Evolutionary conservation across 2,888 invertebrate genomes (phyloP), one percentile per base, ranked within the genome.

Genomic region (Andrena hattorfiana): DNA sequence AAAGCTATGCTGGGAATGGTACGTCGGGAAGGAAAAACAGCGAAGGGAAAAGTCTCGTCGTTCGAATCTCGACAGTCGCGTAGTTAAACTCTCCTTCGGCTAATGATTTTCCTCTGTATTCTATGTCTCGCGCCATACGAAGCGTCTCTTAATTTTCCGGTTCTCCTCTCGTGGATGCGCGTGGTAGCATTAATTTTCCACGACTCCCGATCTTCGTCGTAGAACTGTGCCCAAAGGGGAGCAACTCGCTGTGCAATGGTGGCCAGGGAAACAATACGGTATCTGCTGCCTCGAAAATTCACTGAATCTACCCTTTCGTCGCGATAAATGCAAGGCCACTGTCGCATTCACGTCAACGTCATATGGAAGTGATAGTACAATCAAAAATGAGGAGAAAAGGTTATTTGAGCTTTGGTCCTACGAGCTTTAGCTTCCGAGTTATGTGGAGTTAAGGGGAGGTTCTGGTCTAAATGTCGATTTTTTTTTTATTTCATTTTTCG

Each of bases 101-200:
- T 77, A 77, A 77, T 72, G 72, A 77, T 77, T 77, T 54, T 67
- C 73, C 73, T 8, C 51, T 30, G 67, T 67, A 60, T 51, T 16
- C 77, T 66, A 1, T 62, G 60, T 67, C 35, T 59, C 73, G 60
- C 35, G 7, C 51, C 49, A 54, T 62, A 73, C 51, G 59, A 67
- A 51, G n/a, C 60, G 20, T 51, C 77, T 54, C 60, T 62, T 77
- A 67, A 77, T 77, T 73, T 77, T 67, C 73, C 73, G 51, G 72
- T 23, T 35, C 28, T 20, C 51, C 26, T 16, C 2, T 23, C 51
- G 3, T 5, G 63, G 1, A 56, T 49, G 48, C 63, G 13, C 26
- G 42, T 16, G 60, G 49, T 10, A 35, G 32, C 20, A n/a, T 67
- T 75, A 30, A 60, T 51, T 75, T 68, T 75, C 20, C 75, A 8